Evolutionary conservation across 2,797 vertebrate species (phyloP).

Genomic region (Chiroxiphia lanceolata): DNA sequence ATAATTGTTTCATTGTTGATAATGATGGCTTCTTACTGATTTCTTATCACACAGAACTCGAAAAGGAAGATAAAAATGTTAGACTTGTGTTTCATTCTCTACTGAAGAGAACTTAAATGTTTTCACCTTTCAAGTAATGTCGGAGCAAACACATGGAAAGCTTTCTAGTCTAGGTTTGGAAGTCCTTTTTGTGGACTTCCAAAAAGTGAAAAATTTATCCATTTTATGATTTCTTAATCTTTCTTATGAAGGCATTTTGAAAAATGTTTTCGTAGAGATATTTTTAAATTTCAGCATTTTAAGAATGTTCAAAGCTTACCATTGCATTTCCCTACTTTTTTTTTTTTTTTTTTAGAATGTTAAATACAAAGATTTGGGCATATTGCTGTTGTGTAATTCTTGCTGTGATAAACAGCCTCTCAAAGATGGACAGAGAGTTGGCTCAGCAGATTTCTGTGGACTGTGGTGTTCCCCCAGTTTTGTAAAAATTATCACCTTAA

Average conservation of each 20-base stretch:
- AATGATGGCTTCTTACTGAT: neutral
- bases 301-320: neutral
- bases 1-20: neutral
- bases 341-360: neutral
- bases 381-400: neutral
- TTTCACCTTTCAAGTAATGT: neutral
- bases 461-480: neutral
- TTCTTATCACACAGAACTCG: neutral
- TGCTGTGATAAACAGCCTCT: neutral
- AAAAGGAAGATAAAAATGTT: neutral
- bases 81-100: neutral
- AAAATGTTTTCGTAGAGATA: neutral
- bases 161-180: neutral
- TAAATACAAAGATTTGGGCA: fast-evolving
- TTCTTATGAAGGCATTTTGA: neutral
- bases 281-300: neutral
- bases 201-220: neutral
- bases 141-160: neutral
- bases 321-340: neutral
- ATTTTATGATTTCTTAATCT: neutral
- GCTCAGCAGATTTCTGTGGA: neutral
- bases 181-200: neutral
- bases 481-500: neutral
- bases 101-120: fast-evolving
- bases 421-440: too few relatives aligned